A percentile compares a stretch with the other conserved stretches of the same genome.
Conservation (phyloP, 2,113 vertebrate species). For the Ibidorhyncha struthersii region DNA sequence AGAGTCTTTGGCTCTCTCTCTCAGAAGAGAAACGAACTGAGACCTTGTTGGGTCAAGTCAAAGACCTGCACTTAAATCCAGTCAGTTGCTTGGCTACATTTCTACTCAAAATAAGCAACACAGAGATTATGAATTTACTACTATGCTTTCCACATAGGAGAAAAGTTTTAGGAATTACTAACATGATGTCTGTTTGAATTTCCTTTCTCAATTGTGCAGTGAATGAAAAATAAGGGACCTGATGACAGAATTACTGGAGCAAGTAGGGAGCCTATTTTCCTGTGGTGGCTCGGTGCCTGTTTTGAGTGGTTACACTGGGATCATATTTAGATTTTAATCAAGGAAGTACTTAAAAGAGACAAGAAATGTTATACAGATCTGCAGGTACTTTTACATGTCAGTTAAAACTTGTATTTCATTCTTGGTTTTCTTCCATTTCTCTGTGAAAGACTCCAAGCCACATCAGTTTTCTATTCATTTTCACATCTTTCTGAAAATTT, state of each 20-base stretch:
- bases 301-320: neutral
- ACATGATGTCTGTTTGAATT: neutral
- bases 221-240: neutral
- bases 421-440: neutral
- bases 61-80: neutral
- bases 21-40: neutral
- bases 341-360: neutral
- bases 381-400: neutral
- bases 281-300: neutral
- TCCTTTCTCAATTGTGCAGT: neutral
- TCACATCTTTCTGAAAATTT: neutral
- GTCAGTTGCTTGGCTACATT: neutral
- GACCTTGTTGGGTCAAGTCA: neutral
- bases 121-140: neutral
- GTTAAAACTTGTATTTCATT: neutral
- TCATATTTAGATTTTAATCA: neutral
- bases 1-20: neutral
- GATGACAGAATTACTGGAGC: neutral
- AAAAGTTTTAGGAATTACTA: neutral
- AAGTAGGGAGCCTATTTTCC: neutral
- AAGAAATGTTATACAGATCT: neutral
- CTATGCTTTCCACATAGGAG: neutral
- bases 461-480: neutral
- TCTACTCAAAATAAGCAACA: neutral
- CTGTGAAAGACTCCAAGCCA: neutral